Conservation (phyloP, 2,113 vertebrate species). For the Halcyon malimbica region DNA sequence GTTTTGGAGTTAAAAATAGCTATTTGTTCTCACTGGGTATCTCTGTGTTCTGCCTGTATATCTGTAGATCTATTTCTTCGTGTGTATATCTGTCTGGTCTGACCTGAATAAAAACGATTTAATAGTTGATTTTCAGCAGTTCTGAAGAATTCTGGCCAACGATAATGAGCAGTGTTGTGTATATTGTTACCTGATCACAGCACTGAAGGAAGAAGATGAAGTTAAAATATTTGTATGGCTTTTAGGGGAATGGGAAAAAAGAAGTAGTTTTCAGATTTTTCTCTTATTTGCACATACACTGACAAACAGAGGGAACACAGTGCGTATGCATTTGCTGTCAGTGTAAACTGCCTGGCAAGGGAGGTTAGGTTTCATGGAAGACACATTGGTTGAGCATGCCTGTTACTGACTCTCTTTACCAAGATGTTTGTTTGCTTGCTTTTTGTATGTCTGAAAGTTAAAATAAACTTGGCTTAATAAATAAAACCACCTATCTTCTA, state of each 20-base stretch:
- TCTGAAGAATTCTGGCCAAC: not conserved
- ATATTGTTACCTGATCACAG: not conserved
- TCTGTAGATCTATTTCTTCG: conserved; percentile 11
- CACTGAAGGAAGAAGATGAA: not conserved
- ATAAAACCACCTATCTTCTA: not conserved
- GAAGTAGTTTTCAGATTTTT: not conserved
- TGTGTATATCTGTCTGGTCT: conserved; percentile 6
- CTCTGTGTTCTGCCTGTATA: not conserved
- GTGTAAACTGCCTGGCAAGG: not conserved
- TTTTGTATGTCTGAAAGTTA: not conserved
- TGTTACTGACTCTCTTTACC: not conserved
- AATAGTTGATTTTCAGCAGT: not conserved
- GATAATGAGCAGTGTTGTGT: not conserved
- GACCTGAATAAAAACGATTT: not conserved
- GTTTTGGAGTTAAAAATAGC: conserved; percentile 35
- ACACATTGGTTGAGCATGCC: accelerated
- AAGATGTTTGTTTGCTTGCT: not conserved
- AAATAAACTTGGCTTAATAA: not conserved
- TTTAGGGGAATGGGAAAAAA: accelerated
- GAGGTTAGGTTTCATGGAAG: not conserved
- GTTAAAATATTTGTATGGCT: not conserved
- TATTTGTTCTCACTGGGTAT: conserved; percentile 3
- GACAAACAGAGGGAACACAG: not conserved
- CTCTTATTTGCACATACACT: not conserved
- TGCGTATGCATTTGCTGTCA: not conserved